Base-by-base conservation (phyloP, 2,888 invertebrate genomes). In the Suillia variegata region DNA sequence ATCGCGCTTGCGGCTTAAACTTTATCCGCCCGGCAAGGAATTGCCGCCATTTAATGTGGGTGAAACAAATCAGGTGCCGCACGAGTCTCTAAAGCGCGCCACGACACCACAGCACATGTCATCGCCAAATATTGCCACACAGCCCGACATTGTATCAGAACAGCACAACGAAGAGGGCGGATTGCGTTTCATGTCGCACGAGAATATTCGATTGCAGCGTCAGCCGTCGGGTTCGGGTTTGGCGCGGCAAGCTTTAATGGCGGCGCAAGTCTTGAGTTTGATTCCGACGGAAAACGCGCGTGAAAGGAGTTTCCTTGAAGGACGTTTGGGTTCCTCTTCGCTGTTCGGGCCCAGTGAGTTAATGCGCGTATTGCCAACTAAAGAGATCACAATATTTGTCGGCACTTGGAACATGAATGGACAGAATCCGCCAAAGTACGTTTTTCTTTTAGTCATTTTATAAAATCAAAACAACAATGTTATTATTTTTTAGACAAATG, bases 321-420 rank as follows among this genome's bases (percentile, higher is more conserved):
- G 93, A 45, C 86, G 91, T 69, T 84, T 93, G 59, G 92, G 92
- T 42, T 89, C 91, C 1, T 90, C 90, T 75, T 91, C 94, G 1
- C 81, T 96, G 45, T 83, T 96, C 48, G 96, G 96, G 0, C 87
- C 91, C 2, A 87, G 88, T 17, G 96, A 98, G 78, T 84, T 98
- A 58, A 91, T 92, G 70, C 89, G 93, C 79, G 90, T 93, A 48
- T 87, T 97, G 71, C 95, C 95, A 1, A 90, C 90, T 71, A 86
- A 93, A 69, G 92, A 93, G 82, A 86, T 96, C 0, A 90, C 88
- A 66, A 88, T 97, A 70, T 96, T 94, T 85, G 89, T 96, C 58
- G 96, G 94, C 5, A 93, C 95, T 21, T 98, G 97, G 96, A 98
- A 98, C 79, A 96, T 97, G 95, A 96, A 95, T 82, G 96, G 95